Base-by-base conservation (phyloP, 1,140 invertebrate species). In the Apocrypta bakeri region DNA sequence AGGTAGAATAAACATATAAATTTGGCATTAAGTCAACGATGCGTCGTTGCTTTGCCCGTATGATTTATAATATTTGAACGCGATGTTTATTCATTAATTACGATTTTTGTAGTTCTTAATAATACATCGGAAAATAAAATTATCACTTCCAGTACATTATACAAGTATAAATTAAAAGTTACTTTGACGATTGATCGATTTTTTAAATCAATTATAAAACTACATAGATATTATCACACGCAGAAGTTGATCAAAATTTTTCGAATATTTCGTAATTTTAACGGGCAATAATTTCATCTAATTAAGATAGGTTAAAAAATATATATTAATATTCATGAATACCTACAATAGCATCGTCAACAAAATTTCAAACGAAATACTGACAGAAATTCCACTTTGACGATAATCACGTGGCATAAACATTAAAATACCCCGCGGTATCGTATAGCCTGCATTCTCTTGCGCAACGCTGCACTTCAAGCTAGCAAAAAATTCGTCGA, bases 1-100 rank as follows among this genome's bases (percentile, higher is more conserved):
- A 33, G 11, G 17, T 0, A 21, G n/a, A 75, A 61, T 21, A 33
- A 63, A 75, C 48, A 63, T 17, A 48, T 63, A 75, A 33, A 75
- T 75, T 33, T 7, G 31, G 8, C 27, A 31, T 75, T 61, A 75
- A 17, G 6, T 24, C 29, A 25, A 33, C 21, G 48, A 8, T 63
- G 24, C 40, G 1, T 42, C 7, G 33, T 12, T 56, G 14, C 21
- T 12, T 42, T 17, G 25, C 9, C 17, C n/a, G 24, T 2, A 25
- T 61, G 48, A 75, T 75, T 75, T 75, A 75, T 2, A 48, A 25
- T 61, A n/a, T 75, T 75, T 75, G 27, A 4, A 75, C 56, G n/a
- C 61, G 31, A 21, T 56, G 25, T 27, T 75, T 42, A 7, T 75
- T 14, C 25, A 27, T 27, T 17, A 14, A 48, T 48, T 56, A 27